Evolutionary conservation across 2,797 vertebrate species (phyloP), one percentile per base, ranked within the genome.

Genomic region (Hipposideros larvatus): DNA sequence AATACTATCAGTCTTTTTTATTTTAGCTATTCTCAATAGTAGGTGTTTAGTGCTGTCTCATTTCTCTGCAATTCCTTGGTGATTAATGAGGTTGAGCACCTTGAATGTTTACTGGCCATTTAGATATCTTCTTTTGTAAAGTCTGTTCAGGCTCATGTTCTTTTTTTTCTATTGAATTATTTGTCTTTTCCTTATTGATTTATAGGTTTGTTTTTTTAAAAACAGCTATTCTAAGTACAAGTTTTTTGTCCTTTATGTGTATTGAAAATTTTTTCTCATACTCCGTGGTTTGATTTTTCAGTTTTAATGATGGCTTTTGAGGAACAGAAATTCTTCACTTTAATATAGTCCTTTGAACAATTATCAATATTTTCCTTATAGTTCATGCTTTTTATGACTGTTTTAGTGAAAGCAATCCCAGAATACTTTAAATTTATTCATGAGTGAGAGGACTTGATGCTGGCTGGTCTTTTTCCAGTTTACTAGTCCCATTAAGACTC

Each of bases 211-310:
- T n/a, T 90, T 79, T 16, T 61, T 8, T 26, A 63, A n/a, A 68
- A 37, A 37, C 2, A 37, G 37, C 24, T 71, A 15, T 89, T 80
- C 11, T 78, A 28, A 22, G 11, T 66, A 48, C 16, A 86, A 82
- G 15, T 92, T 82, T 10, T 94, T 78, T 31, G 11, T 65, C 13
- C 48, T 34, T 93, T 90, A 83, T 22, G 31, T 90, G 24, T 87
- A 86, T 86, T 28, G 6, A 11, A 86, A 78, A 66, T 88, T 51
- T 87, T 92, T 96, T 87, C 43, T 94, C 57, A 80, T 80, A 80
- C 11, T 84, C 31, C 0, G 2, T 89, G 26, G 22, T 90, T 95
- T 87, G 57, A 16, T 63, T 88, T 96, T 95, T 87, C n/a, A 73
- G 16, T 55, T 10, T 92, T 92, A 86, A 51, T 61, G 31, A 63